Percentiles rank a stretch among this genome's conserved stretches.
Evolutionary conservation across 2,888 invertebrate genomes (phyloP).

Genomic region (Linnaemya vulpina): DNA sequence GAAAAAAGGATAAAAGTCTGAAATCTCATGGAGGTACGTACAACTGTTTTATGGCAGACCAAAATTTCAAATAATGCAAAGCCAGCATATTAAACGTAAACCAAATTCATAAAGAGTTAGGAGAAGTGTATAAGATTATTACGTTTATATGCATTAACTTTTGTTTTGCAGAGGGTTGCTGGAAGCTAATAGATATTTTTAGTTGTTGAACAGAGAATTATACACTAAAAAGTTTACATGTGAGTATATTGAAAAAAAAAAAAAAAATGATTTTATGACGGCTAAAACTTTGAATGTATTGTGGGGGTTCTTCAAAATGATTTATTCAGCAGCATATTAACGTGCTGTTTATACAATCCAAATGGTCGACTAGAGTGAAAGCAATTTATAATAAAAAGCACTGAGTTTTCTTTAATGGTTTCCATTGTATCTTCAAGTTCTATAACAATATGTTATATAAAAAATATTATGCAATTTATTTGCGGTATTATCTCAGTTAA

Average conservation of each 20-base stretch:
- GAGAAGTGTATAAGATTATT: constrained; percentile 24
- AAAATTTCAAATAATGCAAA: constrained; percentile 57
- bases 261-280: neutral
- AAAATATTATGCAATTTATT: no score
- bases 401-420: no score
- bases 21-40: constrained; percentile 18
- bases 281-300: no score
- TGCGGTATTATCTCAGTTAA: no score
- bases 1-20: neutral
- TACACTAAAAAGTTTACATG: neutral
- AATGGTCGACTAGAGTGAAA: no score
- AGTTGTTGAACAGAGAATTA: neutral
- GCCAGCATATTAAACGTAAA: constrained; percentile 45
- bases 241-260: neutral
- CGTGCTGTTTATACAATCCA: no score
- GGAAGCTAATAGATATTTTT: neutral
- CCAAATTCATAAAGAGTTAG: constrained; percentile 5
- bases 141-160: neutral
- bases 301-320: no score
- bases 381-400: no score
- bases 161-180: neutral
- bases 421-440: no score
- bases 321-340: no score
- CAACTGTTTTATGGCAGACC: constrained; percentile 15
- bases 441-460: no score